Base-by-base conservation (phyloP, 2,888 invertebrate species). In the Tolmerus cingulatus region DNA sequence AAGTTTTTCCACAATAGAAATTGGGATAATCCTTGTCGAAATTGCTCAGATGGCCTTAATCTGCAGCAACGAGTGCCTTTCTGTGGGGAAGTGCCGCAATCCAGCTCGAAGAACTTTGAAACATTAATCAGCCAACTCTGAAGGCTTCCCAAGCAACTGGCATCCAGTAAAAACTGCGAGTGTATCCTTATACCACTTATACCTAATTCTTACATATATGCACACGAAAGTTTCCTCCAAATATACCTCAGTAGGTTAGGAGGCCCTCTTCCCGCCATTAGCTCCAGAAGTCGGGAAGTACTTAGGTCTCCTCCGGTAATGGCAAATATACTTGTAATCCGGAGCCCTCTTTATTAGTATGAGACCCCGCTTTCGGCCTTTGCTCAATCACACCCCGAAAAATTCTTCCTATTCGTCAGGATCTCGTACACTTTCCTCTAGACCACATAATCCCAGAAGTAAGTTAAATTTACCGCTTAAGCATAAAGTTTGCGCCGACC, bases 381-480 rank as follows among this genome's bases (percentile, higher is more conserved):
- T 19, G 66, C 66, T 66, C 66, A 66, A 66, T 66, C 76, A 76
- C 34, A 76, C 34, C 66, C 23, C 23, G 66, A 66, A 66, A 66
- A 66, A 66, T 66, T 66, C 66, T 66, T 55, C 66, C 66, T 66
- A 66, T 66, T 27, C 66, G 66, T 66, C 66, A 66, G 66, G 66
- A 66, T 66, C 66, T 34, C 19, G 4, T 9, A 76, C 76, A 76
- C 66, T 66, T 34, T 77, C 77, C 37, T 74, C 43, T 46, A 46
- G 74, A 46, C 74, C 34, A 85, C 27, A 74, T 85, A 85, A 85
- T 85, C 85, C 46, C 85, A 85, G 74, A 74, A 74, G 85, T 43
- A 85, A 74, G 74, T 74, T 85, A 85, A 85, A 85, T 85, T 85
- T 85, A 85, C 85, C 85, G 85, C 74, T 85, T 85, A 85, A 85